Conservation (phyloP, 2,888 invertebrate species). For the Dryobotodes eremita region DNA sequence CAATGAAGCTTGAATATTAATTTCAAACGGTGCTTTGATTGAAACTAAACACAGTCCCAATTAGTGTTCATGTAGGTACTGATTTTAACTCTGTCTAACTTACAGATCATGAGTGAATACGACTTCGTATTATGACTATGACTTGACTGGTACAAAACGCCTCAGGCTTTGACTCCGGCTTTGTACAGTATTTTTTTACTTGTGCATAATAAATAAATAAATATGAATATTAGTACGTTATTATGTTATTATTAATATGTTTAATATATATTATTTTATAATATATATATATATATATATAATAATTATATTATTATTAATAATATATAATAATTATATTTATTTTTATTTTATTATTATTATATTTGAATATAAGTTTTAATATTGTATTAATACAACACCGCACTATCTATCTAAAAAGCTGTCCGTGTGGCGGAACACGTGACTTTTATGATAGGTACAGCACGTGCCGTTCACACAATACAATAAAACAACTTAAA, state of each 20-base stretch:
- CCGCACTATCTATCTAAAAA: neutral
- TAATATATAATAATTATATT: too few relatives aligned
- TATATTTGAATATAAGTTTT: neutral
- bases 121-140: too few relatives aligned
- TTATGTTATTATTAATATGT: too few relatives aligned
- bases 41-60: neutral
- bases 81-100: neutral
- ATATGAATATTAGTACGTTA: too few relatives aligned
- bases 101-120: neutral
- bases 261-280: too few relatives aligned
- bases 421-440: neutral
- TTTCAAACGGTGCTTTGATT: constrained; percentile 4
- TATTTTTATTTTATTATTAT: too few relatives aligned
- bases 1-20: neutral
- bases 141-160: too few relatives aligned
- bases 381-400: neutral
- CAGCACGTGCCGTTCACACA: neutral
- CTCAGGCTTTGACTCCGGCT: too few relatives aligned
- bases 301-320: too few relatives aligned
- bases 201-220: too few relatives aligned
- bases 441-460: neutral
- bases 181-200: too few relatives aligned
- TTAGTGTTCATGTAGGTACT: constrained; percentile 14
- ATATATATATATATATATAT: too few relatives aligned
- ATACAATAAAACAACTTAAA: neutral